Percentiles rank a stretch among this genome's conserved stretches.
phyloP scores from a whole-genome alignment of 2,113 vertebrate species.

The Panurus biarmicus region DNA sequence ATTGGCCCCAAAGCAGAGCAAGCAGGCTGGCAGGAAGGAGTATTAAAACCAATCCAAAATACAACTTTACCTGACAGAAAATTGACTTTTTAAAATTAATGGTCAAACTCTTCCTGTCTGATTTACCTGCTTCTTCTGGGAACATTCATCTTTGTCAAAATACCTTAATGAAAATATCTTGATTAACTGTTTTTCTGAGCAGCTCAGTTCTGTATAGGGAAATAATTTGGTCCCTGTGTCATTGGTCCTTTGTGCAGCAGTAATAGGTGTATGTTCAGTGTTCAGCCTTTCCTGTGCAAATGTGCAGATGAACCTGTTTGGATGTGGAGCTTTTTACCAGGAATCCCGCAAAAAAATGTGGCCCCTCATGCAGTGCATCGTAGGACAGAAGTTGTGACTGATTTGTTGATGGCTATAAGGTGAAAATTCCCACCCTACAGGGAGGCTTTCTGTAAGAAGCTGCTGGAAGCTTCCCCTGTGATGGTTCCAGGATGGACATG shows the following conservation, averaged over 20 bases:
- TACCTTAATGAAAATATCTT: neutral
- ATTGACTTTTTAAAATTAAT: neutral
- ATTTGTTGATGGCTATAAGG: neutral
- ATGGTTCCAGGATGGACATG: neutral
- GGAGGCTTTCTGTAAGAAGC: neutral
- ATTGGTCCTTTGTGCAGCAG: neutral
- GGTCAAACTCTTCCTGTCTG: neutral
- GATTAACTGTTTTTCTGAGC: neutral
- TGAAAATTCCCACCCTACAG: neutral
- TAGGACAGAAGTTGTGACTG: neutral
- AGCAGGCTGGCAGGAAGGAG: neutral
- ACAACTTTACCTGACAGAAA: neutral
- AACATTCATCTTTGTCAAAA: neutral
- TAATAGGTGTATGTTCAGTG: neutral
- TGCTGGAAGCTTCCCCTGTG: neutral
- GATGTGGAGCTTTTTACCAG: neutral
- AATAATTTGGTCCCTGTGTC: neutral
- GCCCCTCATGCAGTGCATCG: fast-evolving
- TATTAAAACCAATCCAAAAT: neutral
- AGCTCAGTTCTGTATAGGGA: neutral
- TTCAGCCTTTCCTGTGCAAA: neutral
- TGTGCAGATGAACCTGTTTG: neutral
- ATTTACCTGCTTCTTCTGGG: neutral
- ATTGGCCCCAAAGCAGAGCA: neutral
- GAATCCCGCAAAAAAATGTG: neutral